Conservation (phyloP, 92 coral and sea anemone genomes). For the Palythoa caribaeorum region DNA sequence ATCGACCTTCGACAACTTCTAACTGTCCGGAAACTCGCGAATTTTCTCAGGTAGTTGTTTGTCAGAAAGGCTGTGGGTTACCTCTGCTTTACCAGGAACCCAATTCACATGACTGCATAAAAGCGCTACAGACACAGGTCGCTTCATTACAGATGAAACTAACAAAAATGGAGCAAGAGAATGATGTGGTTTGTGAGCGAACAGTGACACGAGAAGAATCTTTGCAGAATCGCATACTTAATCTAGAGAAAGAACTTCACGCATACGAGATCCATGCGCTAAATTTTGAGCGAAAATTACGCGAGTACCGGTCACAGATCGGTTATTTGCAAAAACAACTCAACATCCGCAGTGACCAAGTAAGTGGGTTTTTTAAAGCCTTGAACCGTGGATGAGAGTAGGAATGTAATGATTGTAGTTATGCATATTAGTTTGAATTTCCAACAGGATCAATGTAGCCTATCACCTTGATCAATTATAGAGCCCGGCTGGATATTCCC, state of each 20-base stretch:
- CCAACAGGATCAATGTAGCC: constrained; percentile 62
- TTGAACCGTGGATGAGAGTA: constrained; percentile 46
- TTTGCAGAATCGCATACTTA: constrained; percentile 92
- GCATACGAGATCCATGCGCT: constrained; percentile 94
- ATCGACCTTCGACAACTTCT: constrained; percentile 54
- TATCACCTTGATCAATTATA: constrained; percentile 76
- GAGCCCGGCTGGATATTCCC: constrained; percentile 56
- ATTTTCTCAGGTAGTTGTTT: constrained; percentile 88
- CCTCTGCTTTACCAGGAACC: constrained; percentile 87
- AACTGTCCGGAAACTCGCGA: constrained; percentile 90
- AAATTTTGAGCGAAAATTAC: constrained; percentile 92
- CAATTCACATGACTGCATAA: constrained; percentile 89
- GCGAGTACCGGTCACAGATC: constrained; percentile 95
- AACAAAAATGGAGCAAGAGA: constrained; percentile 93
- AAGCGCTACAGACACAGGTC: constrained; percentile 91
- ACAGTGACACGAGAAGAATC: constrained; percentile 90
- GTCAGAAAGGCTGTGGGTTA: constrained; percentile 97
- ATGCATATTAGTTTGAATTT: constrained; percentile 41
- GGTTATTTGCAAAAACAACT: constrained; percentile 84
- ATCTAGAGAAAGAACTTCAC: constrained; percentile 94
- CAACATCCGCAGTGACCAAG: constrained; percentile 88
- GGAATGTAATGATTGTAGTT: constrained; percentile 56
- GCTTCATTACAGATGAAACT: constrained; percentile 94
- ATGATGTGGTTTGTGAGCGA: constrained; percentile 87
- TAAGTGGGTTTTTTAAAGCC: constrained; percentile 66